These are phyloP conservation scores for Ibidorhyncha struthersii DNA, from an alignment of 2,113 vertebrate species.

Conservation along the genomic window DNA sequence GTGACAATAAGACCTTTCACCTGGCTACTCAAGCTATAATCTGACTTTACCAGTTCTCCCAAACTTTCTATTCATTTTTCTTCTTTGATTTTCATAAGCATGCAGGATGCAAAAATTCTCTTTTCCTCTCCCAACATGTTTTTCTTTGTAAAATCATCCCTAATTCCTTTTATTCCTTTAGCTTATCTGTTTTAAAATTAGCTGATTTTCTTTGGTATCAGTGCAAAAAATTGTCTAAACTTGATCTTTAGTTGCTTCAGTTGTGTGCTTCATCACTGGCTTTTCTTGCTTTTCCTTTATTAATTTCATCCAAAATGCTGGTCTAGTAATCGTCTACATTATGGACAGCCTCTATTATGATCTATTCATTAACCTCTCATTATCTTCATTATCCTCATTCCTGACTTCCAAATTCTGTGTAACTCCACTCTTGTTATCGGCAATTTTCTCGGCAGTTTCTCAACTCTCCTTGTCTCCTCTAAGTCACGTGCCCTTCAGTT, in stretches of 20 bases:
- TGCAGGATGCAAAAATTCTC: neutral
- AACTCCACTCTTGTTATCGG: neutral
- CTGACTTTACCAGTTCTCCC: neutral
- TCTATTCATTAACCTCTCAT: conserved; percentile 37
- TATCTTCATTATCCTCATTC: conserved; percentile 7
- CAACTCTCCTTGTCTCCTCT: neutral
- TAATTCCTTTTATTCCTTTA: neutral
- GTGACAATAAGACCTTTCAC: neutral
- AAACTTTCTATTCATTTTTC: neutral
- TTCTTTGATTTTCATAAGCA: neutral
- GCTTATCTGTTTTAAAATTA: neutral
- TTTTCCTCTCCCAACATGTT: neutral
- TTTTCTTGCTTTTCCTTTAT: neutral
- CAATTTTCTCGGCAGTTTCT: conserved; percentile 27
- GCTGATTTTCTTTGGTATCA: neutral
- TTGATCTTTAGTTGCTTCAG: neutral
- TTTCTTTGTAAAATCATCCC: neutral
- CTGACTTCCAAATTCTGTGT: conserved; percentile 24
- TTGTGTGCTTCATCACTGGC: neutral
- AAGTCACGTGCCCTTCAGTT: neutral
- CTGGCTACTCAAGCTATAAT: neutral
- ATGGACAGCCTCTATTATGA: neutral
- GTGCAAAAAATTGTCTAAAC: neutral
- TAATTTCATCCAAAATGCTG: neutral
- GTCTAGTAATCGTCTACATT: conserved; percentile 8